phyloP scores from a whole-genome alignment of 2,888 invertebrate species.

The Erebia ligea region DNA sequence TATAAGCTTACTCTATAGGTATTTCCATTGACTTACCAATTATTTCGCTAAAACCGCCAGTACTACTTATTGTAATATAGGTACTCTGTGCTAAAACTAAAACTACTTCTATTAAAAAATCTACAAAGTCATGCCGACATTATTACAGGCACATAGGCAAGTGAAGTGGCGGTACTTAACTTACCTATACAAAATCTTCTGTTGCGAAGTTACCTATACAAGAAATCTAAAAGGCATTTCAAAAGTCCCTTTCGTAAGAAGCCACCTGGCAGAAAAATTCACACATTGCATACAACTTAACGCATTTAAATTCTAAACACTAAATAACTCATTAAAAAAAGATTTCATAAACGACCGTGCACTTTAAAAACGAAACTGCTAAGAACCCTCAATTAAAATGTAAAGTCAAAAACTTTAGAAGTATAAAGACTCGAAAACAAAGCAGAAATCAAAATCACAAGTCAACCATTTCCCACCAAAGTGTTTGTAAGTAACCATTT shows the following conservation, averaged over 20 bases:
- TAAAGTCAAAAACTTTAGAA: conserved; percentile 18
- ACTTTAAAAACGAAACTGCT: conserved; percentile 31
- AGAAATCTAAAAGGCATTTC: conserved; percentile 14
- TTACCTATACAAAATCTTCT: conserved; percentile 13
- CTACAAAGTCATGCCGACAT: conserved; percentile 6
- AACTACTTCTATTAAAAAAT: neutral
- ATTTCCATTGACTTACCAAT: too few species aligned
- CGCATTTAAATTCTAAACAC: conserved; percentile 12
- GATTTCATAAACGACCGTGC: conserved; percentile 16
- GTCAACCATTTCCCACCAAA: conserved; percentile 44
- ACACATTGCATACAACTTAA: conserved; percentile 20
- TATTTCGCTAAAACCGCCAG: too few species aligned
- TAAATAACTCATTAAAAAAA: conserved; percentile 13
- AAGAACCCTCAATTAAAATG: conserved; percentile 31
- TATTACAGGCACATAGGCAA: neutral
- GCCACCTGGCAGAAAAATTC: conserved; percentile 25
- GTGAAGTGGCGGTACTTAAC: neutral
- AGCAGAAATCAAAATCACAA: conserved; percentile 45
- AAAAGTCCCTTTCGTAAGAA: conserved; percentile 4
- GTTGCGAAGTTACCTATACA: neutral
- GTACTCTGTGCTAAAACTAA: neutral
- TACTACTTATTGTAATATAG: too few species aligned
- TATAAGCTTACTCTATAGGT: too few species aligned
- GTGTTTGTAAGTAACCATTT: conserved; percentile 43
- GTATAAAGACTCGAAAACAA: conserved; percentile 26